Evolutionary conservation across 2,113 vertebrate genomes (phyloP).

Genomic region (Kryptolebias marmoratus): DNA sequence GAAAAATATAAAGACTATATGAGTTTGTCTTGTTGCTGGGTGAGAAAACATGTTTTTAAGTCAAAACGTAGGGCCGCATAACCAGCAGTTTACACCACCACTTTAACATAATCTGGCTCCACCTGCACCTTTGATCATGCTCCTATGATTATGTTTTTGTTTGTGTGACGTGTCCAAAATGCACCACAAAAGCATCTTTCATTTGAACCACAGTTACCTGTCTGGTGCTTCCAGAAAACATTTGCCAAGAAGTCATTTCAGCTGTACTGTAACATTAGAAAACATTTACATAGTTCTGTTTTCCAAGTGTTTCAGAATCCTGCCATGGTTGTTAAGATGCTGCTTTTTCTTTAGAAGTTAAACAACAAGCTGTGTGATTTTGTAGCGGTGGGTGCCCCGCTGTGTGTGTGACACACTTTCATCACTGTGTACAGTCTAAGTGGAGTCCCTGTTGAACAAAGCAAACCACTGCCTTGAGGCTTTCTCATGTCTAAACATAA

Average conservation of each 20-base stretch:
- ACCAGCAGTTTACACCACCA: no score
- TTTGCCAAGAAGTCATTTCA: background rate
- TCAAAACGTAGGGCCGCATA: no score
- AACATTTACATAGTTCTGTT: slow-evolving; percentile 28
- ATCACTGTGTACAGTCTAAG: slow-evolving; percentile 57
- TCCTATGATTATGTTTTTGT: slow-evolving; percentile 9
- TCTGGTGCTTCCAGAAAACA: background rate
- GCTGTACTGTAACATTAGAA: slow-evolving; percentile 25
- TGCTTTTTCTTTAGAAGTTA: slow-evolving; percentile 41
- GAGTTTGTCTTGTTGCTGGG: no score
- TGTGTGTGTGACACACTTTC: slow-evolving; percentile 67
- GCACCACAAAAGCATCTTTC: no score
- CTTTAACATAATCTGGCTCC: no score
- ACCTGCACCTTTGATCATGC: no score
- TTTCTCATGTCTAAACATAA: slow-evolving; percentile 62
- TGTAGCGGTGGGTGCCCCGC: slow-evolving; percentile 55
- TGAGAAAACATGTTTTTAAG: no score
- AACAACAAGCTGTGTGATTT: slow-evolving; percentile 63
- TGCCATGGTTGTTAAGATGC: slow-evolving; percentile 46
- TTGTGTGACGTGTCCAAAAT: background rate
- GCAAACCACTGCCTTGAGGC: slow-evolving; percentile 64
- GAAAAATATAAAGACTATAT: no score
- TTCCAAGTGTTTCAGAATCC: slow-evolving; percentile 25
- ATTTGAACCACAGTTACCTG: slow-evolving; percentile 7
- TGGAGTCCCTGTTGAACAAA: slow-evolving; percentile 62